Conservation (phyloP, 1,140 invertebrate genomes). For the silkworm (Bombyx mori) region ASM3026992v2 NC_085109.1:9913001-9913500, state of each 20-base stretch:
- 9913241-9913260: slow-evolving; percentile 59
- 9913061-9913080: slow-evolving; percentile 45
- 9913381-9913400: slow-evolving; percentile 61
- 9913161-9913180: slow-evolving; percentile 67
- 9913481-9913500: slow-evolving; percentile 46
- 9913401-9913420: slow-evolving; percentile 43
- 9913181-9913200: slow-evolving; percentile 69
- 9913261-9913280: slow-evolving; percentile 47
- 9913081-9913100: slow-evolving; percentile 45
- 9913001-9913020: slow-evolving; percentile 46
- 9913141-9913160: slow-evolving; percentile 57
- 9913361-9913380: slow-evolving; percentile 54
- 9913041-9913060: slow-evolving; percentile 55
- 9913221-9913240: slow-evolving; percentile 70
- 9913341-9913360: slow-evolving; percentile 54
- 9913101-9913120: slow-evolving; percentile 62
- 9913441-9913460: slow-evolving; percentile 68
- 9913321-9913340: slow-evolving; percentile 30
- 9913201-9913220: slow-evolving; percentile 69
- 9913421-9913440: slow-evolving; percentile 60
- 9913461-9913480: slow-evolving; percentile 36
- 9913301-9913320: slow-evolving; percentile 70
- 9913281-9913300: slow-evolving; percentile 57
- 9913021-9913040: slow-evolving; percentile 67
- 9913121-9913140: slow-evolving; percentile 57